Percentiles rank a stretch among this genome's conserved stretches.
Conservation (phyloP, 1,140 invertebrate genomes). For the Wiebesia pumilae region DNA sequence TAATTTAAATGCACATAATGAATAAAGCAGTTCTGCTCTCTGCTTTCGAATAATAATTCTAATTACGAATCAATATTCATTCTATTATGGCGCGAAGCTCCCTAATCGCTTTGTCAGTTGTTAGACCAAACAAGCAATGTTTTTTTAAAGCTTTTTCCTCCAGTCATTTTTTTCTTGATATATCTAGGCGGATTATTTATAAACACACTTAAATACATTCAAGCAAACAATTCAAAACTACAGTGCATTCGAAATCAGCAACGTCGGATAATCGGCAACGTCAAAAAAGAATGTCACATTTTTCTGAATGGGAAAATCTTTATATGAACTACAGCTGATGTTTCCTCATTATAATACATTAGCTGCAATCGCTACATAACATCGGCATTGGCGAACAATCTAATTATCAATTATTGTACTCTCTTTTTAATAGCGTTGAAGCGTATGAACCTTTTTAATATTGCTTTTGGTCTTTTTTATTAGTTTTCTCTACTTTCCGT, state of each 20-base stretch:
- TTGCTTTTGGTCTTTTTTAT: not conserved
- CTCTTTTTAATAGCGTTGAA: not conserved
- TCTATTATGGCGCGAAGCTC: slow-evolving; percentile 57
- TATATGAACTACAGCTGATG: not conserved
- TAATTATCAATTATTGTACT: slow-evolving; percentile 41
- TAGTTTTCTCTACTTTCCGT: too few relatives aligned
- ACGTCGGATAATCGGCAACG: not conserved
- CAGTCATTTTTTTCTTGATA: not conserved
- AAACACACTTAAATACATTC: slow-evolving; percentile 34
- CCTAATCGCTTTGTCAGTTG: slow-evolving; percentile 27
- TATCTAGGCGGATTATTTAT: slow-evolving; percentile 14
- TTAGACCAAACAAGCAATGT: slow-evolving; percentile 42
- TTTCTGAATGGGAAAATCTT: not conserved
- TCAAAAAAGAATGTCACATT: not conserved
- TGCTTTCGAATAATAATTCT: slow-evolving; percentile 21
- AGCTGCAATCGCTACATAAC: slow-evolving; percentile 43
- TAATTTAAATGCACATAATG: not conserved
- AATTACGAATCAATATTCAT: slow-evolving; percentile 55
- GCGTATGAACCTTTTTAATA: not conserved
- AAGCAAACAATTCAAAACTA: slow-evolving; percentile 30
- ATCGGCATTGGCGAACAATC: slow-evolving; percentile 56
- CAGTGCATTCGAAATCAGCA: not conserved
- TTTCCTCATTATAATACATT: not conserved
- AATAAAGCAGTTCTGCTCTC: not conserved
- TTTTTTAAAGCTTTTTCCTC: slow-evolving; percentile 9